A percentile compares a stretch with the other conserved stretches of the same genome.
Evolutionary conservation across 2,797 vertebrate genomes (phyloP).

Genomic region (Sebastolobus alascanus): DNA sequence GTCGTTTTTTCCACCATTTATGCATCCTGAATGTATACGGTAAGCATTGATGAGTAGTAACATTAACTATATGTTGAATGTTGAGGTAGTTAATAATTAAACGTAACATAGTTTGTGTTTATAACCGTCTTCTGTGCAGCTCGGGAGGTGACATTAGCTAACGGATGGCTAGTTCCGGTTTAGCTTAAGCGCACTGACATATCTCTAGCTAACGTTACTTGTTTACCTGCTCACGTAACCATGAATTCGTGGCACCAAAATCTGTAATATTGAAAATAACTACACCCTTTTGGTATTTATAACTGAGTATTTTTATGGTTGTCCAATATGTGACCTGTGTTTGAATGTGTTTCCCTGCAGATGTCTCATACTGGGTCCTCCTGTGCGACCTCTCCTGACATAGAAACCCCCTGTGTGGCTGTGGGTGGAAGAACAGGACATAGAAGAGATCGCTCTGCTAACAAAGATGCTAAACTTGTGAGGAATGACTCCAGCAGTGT

Average conservation of each 20-base stretch:
- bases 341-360: conserved; percentile 41
- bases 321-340: neutral
- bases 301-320: neutral
- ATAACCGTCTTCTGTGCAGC: neutral
- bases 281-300: neutral
- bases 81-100: neutral
- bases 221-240: neutral
- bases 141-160: neutral
- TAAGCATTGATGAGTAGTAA: conserved; percentile 3
- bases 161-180: neutral
- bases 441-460: neutral
- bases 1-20: neutral
- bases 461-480: neutral
- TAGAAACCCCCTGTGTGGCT: neutral
- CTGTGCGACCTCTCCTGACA: neutral
- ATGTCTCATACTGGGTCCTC: conserved; percentile 56
- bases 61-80: neutral
- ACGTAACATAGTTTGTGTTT: neutral
- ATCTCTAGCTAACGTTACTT: no score
- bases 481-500: neutral
- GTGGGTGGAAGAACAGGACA: neutral
- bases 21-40: conserved; percentile 12
- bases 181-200: neutral
- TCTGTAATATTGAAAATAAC: neutral
- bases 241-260: neutral